These are phyloP conservation scores for Labroides dimidiatus DNA, from an alignment of 2,797 vertebrate species.

Conservation along the genomic window DNA sequence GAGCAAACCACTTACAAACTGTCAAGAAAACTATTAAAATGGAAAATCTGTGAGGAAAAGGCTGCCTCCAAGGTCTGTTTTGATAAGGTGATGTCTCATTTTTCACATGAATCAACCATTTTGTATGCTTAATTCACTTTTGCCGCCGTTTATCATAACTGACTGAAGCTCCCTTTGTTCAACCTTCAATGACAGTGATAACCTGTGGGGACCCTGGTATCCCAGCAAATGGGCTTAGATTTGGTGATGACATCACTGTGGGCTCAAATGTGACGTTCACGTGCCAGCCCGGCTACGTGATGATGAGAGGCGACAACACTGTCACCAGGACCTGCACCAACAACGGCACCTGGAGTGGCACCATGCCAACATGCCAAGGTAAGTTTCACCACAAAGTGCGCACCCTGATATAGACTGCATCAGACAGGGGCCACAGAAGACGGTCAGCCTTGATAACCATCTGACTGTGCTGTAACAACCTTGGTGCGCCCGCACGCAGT, in stretches of 20 bases:
- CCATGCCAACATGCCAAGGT: conserved; percentile 92
- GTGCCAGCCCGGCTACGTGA: conserved; percentile 93
- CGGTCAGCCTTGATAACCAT: conserved; percentile 68
- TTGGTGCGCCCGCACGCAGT: conserved; percentile 52
- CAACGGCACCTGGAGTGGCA: conserved; percentile 95
- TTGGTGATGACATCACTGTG: conserved; percentile 91
- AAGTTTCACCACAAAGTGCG: conserved; percentile 44
- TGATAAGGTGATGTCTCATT: not conserved
- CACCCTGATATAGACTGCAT: conserved; percentile 14
- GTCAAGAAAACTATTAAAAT: not conserved
- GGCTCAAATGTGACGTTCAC: conserved; percentile 92
- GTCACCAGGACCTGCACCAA: conserved; percentile 89
- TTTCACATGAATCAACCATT: not conserved
- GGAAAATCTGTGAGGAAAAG: not conserved
- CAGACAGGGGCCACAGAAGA: conserved; percentile 7
- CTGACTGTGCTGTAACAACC: conserved; percentile 52
- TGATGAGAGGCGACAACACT: conserved; percentile 84
- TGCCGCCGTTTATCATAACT: conserved; percentile 9
- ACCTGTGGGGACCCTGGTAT: conserved; percentile 94
- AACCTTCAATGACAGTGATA: conserved; percentile 85
- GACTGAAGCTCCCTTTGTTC: conserved; percentile 12
- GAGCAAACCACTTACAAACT: not conserved
- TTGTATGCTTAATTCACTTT: not conserved
- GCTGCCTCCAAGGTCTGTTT: not conserved
- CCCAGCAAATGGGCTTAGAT: conserved; percentile 91